Evolutionary conservation across 2,888 invertebrate species (phyloP).

Genomic region (Andricus curvator): DNA sequence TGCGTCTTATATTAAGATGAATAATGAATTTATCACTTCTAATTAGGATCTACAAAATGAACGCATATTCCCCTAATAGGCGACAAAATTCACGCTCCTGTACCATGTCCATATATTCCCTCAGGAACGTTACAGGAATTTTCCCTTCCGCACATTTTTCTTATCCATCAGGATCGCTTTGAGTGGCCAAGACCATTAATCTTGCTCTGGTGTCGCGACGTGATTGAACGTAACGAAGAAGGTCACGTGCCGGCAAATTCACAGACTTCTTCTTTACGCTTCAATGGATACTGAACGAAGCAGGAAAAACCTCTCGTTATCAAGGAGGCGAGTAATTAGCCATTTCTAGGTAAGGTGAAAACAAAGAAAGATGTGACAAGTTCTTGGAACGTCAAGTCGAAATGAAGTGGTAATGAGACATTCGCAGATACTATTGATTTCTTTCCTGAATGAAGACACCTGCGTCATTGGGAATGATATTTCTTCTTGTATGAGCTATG

Average conservation of each 20-base stretch:
- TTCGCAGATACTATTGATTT: neutral
- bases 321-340: slow-evolving; percentile 48
- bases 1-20: neutral
- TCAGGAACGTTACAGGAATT: neutral
- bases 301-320: slow-evolving; percentile 42
- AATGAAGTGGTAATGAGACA: neutral
- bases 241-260: slow-evolving; percentile 61
- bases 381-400: neutral
- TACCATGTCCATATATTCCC: slow-evolving; percentile 1
- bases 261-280: slow-evolving; percentile 50
- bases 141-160: slow-evolving; percentile 41
- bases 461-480: neutral
- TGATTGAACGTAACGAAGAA: slow-evolving; percentile 61
- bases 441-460: neutral
- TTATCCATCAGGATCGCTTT: slow-evolving; percentile 44
- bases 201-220: slow-evolving; percentile 55
- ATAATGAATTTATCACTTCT: neutral
- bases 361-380: neutral
- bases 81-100: slow-evolving; percentile 4
- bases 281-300: neutral
- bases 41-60: slow-evolving; percentile 4
- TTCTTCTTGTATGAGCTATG: neutral
- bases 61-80: neutral
- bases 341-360: neutral
- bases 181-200: slow-evolving; percentile 52